Base-by-base conservation (phyloP, 2,797 vertebrate species). In the Chromobotia macracanthus region DNA sequence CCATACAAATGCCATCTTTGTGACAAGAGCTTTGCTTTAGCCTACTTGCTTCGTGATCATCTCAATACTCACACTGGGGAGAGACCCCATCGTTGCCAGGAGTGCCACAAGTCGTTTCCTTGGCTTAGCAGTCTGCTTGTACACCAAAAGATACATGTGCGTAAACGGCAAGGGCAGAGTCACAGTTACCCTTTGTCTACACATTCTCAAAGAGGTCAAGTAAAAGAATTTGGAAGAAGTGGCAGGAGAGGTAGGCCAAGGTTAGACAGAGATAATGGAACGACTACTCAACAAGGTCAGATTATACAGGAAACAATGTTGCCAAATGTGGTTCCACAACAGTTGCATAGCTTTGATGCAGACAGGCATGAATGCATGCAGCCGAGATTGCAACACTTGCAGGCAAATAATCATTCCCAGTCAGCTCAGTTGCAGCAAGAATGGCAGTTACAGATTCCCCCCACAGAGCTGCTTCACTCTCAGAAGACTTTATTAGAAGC, bases 1-100 rank as follows among this genome's bases (percentile, higher is more conserved):
- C 93, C 93, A 19, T 92, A 94, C 69, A 93, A 93, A 84, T 95
- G 94, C 77, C 83, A 92, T 72, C 82, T 90, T 51, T 95, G 94
- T 11, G 87, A 92, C 76, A 94, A 93, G 82, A 94, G 93, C 85
- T 95, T 95, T 18, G 90, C 92, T 2, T 85, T 95, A 51, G 92
- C 92, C 0, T 95, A 94, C 83, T 87, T 94, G 79, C 91, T 95
- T 11, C 92, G 93, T 1, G 93, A 95, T 84, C 94, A 95, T 86
- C 90, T 94, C 86, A 94, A 95, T 87, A 94, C 94, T 0, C 94
- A 95, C 87, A 95, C 93, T 0, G 94, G 94, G 0, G 92, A 93
- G 82, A 87, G 93, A 82, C 94, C 94, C 23, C 93, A 95, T 83
- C 90, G 88, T 73, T 95, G 94, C 48, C 89, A 91, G 0, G 93